Percentiles rank a stretch among this genome's conserved stretches.
Conservation (phyloP, 1,140 invertebrate species). For the Nixonia krombeini region DNA sequence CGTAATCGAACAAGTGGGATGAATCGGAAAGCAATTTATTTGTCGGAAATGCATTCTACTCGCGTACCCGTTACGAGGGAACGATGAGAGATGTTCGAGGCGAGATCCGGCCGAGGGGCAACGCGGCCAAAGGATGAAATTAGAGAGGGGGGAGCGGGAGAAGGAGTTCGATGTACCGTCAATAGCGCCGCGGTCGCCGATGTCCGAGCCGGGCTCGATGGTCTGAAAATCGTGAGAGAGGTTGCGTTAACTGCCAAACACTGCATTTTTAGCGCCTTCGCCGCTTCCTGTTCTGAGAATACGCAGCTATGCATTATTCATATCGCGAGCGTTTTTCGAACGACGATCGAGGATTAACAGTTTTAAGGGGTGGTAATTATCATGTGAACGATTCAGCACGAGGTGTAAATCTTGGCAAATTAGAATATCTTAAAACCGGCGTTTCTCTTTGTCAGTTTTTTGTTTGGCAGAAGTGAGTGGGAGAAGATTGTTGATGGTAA, state of each 20-base stretch:
- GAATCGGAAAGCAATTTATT: too few species aligned
- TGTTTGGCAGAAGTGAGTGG: neutral
- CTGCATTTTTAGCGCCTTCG: constrained; percentile 24
- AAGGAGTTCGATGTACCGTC: constrained; percentile 43
- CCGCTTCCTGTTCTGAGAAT: constrained; percentile 18
- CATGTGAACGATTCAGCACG: neutral
- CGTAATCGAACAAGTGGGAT: too few species aligned
- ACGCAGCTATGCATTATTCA: constrained; percentile 23
- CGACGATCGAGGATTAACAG: too few species aligned
- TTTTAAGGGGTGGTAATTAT: too few species aligned
- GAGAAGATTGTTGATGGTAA: neutral
- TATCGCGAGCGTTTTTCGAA: too few species aligned
- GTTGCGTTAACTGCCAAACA: constrained; percentile 32
- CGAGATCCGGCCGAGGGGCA: too few species aligned
- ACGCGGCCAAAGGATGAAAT: constrained; percentile 7
- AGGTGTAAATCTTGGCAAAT: neutral
- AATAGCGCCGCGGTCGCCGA: constrained; percentile 13
- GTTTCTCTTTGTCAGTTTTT: neutral
- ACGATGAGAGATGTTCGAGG: too few species aligned
- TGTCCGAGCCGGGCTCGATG: constrained; percentile 4
- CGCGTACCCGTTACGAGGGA: too few species aligned
- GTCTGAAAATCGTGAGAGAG: constrained; percentile 40
- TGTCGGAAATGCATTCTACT: too few species aligned
- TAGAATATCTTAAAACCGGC: neutral
- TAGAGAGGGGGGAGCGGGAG: constrained; percentile 10